Evolutionary conservation across 1,140 invertebrate species (phyloP).

Genomic region (Asobara japonica): DNA sequence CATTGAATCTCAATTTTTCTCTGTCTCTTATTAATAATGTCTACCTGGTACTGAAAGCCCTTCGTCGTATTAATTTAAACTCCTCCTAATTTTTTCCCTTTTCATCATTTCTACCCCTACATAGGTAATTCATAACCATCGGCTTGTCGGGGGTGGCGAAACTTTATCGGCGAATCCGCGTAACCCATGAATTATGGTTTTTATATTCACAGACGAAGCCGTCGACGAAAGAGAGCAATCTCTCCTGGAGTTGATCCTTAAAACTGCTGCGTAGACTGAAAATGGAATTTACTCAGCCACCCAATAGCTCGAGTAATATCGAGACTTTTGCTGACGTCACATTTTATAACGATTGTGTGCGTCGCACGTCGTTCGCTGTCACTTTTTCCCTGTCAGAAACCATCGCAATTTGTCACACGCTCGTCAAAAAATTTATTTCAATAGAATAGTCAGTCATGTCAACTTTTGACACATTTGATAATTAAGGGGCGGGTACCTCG

Average conservation of each 20-base stretch:
- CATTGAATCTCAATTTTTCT: background rate
- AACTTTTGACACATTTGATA: too few species aligned
- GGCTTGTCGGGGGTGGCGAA: constrained; percentile 27
- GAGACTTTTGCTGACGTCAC: background rate
- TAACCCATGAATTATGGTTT: constrained; percentile 30
- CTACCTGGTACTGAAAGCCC: constrained; percentile 35
- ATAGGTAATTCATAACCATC: constrained; percentile 35
- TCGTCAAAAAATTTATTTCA: background rate
- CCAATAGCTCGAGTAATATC: background rate
- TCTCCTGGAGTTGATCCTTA: constrained; percentile 9
- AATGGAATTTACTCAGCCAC: background rate
- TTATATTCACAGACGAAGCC: constrained; percentile 26
- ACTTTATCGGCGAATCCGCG: constrained; percentile 43
- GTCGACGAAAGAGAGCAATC: background rate
- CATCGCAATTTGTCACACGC: background rate
- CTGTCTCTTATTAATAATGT: constrained; percentile 30
- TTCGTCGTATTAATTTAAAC: constrained; percentile 31
- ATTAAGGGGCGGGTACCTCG: too few species aligned
- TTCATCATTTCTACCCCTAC: constrained; percentile 15
- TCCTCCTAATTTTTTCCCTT: constrained; percentile 12
- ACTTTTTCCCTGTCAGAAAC: too few species aligned
- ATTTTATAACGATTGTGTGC: background rate
- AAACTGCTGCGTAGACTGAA: background rate
- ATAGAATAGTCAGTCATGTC: too few species aligned
- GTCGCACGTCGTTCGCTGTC: background rate